phyloP scores from a whole-genome alignment of 2,113 vertebrate genomes.

The Colossoma macropomum region DNA sequence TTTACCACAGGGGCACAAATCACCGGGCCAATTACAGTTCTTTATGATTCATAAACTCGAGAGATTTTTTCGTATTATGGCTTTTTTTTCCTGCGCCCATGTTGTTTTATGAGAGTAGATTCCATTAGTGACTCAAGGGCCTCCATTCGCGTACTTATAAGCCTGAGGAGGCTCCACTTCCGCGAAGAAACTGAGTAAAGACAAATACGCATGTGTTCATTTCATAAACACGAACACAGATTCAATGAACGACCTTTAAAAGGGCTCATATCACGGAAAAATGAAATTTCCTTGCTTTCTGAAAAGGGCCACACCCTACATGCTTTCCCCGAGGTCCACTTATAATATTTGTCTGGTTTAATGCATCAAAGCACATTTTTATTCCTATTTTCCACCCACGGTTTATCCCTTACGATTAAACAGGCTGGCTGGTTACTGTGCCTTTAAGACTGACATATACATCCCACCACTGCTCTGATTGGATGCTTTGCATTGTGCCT shows the following conservation, averaged over 20 bases:
- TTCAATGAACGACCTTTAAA: not conserved
- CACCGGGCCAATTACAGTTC: slow-evolving; percentile 59
- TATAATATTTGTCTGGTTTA: too few species aligned
- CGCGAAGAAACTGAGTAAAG: not conserved
- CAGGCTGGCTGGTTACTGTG: too few species aligned
- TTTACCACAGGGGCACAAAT: slow-evolving; percentile 58
- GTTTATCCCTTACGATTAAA: too few species aligned
- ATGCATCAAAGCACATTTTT: too few species aligned
- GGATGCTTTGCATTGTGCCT: too few species aligned
- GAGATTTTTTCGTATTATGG: slow-evolving; percentile 41
- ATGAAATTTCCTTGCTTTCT: too few species aligned
- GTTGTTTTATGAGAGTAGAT: slow-evolving; percentile 25
- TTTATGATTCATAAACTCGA: slow-evolving; percentile 64
- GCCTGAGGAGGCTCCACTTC: not conserved
- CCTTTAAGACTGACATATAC: too few species aligned
- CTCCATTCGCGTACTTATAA: slow-evolving; percentile 16
- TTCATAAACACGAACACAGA: not conserved
- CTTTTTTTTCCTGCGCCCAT: not conserved
- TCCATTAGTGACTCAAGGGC: slow-evolving; percentile 41
- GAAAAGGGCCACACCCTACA: too few species aligned
- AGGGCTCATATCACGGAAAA: not conserved
- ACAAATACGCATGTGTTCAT: not conserved
- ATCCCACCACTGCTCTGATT: too few species aligned
- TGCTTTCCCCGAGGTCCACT: too few species aligned
- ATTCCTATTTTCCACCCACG: too few species aligned